These are phyloP conservation scores for Oreotrochilus melanogaster DNA, from an alignment of 2,113 vertebrate species.

Conservation along the genomic window DNA sequence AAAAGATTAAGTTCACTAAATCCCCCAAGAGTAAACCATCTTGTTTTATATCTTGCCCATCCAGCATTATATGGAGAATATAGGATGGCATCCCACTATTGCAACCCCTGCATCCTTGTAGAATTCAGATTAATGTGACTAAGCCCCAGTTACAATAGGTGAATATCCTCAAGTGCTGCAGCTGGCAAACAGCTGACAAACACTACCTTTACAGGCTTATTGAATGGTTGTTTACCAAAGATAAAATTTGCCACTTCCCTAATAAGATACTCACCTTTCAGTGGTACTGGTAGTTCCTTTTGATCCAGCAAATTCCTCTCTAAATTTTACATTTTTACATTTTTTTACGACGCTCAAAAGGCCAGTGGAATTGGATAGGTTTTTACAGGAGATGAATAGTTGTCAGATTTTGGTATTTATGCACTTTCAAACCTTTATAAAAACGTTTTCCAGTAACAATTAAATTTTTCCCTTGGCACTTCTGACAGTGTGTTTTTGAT, in stretches of 20 bases:
- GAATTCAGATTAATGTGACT: neutral
- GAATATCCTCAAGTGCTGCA: neutral
- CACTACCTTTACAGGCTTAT: neutral
- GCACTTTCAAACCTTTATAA: neutral
- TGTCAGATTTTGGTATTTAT: neutral
- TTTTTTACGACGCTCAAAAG: neutral
- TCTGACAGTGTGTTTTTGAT: neutral
- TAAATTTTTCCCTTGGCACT: neutral
- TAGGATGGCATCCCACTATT: neutral
- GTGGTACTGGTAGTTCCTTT: neutral
- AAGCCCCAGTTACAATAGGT: neutral
- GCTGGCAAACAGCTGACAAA: neutral
- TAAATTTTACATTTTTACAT: neutral
- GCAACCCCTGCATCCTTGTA: neutral
- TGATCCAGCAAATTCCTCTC: neutral
- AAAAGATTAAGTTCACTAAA: neutral
- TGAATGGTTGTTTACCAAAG: neutral
- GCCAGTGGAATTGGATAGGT: neutral
- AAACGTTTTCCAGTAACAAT: neutral
- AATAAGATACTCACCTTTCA: neutral
- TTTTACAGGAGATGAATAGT: neutral
- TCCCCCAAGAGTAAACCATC: neutral
- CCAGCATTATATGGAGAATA: neutral
- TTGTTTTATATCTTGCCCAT: constrained; percentile 31
- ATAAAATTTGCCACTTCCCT: neutral